Evolutionary conservation across 2,888 invertebrate genomes (phyloP).

Genomic region (Hydraecia micacea): DNA sequence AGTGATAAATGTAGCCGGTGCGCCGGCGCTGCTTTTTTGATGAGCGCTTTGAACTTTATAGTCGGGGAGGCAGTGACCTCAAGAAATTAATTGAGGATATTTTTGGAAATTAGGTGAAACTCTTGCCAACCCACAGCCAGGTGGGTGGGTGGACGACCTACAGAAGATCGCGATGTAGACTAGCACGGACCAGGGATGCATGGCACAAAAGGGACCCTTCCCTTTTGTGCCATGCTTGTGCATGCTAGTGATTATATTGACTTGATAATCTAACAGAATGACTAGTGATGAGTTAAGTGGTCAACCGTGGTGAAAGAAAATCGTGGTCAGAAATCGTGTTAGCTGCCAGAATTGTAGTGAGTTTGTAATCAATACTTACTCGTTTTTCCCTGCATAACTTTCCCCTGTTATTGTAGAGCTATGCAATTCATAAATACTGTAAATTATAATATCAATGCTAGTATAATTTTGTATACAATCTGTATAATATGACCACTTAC

Average conservation of each 20-base stretch:
- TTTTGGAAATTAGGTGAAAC: background rate
- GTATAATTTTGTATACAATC: background rate
- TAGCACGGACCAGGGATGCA: background rate
- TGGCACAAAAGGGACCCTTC: background rate
- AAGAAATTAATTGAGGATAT: background rate
- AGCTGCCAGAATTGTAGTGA: background rate
- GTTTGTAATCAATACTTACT: background rate
- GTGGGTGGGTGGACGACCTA: background rate
- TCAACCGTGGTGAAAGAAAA: background rate
- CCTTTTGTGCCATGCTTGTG: too few species aligned
- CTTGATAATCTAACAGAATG: background rate
- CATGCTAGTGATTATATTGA: background rate
- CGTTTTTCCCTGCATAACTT: background rate
- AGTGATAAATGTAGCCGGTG: constrained; percentile 62
- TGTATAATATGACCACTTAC: background rate
- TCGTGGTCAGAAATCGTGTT: background rate
- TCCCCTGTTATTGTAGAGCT: background rate
- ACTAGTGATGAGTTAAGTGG: background rate
- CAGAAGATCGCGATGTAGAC: background rate
- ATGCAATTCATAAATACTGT: background rate
- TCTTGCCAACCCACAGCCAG: background rate
- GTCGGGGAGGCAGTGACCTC: constrained; percentile 37
- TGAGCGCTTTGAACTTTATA: constrained; percentile 49
- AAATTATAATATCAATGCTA: too few species aligned
- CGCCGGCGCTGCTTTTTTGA: constrained; percentile 56